These are phyloP conservation scores for Dromaius novaehollandiae DNA, from an alignment of 2,113 vertebrate species.

Conservation along the genomic window DNA sequence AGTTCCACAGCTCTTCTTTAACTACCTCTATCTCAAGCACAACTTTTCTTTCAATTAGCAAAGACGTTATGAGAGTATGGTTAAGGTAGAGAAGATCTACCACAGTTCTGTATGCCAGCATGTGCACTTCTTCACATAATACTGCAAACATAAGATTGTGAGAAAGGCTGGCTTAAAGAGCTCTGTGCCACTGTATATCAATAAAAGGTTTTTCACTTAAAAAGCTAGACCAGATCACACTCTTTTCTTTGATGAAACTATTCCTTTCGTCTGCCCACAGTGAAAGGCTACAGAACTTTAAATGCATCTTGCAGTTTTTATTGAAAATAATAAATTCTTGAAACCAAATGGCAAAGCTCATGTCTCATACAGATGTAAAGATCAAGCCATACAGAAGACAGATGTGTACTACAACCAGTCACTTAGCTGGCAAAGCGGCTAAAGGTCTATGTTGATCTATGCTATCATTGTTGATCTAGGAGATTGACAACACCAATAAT, in stretches of 20 bases:
- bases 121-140: background rate
- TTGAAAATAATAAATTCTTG: background rate
- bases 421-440: accelerated
- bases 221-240: accelerated
- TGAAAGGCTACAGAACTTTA: background rate
- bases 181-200: accelerated
- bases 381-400: background rate
- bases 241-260: background rate
- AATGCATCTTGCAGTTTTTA: background rate
- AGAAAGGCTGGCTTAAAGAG: background rate
- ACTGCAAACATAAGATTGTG: background rate
- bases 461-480: background rate
- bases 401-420: background rate
- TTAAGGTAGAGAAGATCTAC: background rate
- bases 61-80: background rate
- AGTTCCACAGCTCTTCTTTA: background rate
- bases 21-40: background rate
- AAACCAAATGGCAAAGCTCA: background rate
- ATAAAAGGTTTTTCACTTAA: background rate
- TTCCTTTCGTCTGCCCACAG: background rate
- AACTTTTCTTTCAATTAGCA: background rate
- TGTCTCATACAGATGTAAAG: background rate
- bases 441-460: background rate
- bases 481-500: background rate
- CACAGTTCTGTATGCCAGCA: background rate